Evolutionary conservation across 2,113 vertebrate species (phyloP), one percentile per base, ranked within the genome.

Genomic region (Lathamus discolor): DNA sequence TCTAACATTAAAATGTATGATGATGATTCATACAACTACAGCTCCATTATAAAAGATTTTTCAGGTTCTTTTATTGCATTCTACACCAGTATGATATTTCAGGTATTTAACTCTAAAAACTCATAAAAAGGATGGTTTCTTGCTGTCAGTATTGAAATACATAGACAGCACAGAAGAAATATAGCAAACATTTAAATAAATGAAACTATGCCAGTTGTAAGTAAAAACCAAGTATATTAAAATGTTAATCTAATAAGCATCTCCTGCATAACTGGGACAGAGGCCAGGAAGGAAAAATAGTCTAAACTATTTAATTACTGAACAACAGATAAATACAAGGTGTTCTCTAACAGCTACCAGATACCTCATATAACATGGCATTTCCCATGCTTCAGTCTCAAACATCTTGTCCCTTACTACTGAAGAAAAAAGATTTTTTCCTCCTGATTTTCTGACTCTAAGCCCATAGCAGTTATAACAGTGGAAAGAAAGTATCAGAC

Each of bases 261-360:
- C 11, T 52, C 17, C 10, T 55, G 2, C 75, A 13, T 63, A 72
- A 61, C 0, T 78, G 35, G 6, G 28, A 46, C 9, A 67, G 33
- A 75, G 25, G 16, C 22, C 10, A 86, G 72, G 41, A 79, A 77
- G 20, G 76, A 4, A 43, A 75, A 76, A 68, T 9, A 52, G 2
- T 37, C 10, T 57, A 35, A 86, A 49, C n/a, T 52, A n/a, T 51
- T 81, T 67, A 51, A 44, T 41, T 49, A 64, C 20, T 1, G 2
- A 92, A 55, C 6, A 89, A 43, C 11, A 52, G 8, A 22, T 68
- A 29, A 78, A 28, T 57, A 11, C 3, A 48, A 74, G 5, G 5
- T 73, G 8, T 41, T 85, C 33, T 29, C 46, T 70, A 74, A 77
- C 0, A 0, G 7, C 12, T 54, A 17, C n/a, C 15, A 39, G 49